Evolutionary conservation across 2,888 invertebrate genomes (phyloP).

Genomic region (Thelaira solivaga): DNA sequence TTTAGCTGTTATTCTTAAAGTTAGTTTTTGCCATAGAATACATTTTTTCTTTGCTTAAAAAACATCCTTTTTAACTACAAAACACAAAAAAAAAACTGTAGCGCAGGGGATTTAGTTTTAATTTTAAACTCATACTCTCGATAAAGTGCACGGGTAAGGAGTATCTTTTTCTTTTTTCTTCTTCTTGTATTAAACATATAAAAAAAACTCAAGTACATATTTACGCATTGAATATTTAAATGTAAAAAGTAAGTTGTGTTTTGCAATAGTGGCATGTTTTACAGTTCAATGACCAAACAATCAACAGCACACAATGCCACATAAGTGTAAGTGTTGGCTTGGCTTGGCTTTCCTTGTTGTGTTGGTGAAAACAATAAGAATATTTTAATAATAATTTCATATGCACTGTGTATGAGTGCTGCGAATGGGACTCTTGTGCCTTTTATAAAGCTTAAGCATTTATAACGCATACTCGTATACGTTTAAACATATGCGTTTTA

Average conservation of each 20-base stretch:
- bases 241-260: constrained; percentile 21
- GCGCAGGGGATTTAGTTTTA: constrained; percentile 45
- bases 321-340: constrained; percentile 47
- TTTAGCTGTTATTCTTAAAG: constrained; percentile 41
- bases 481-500: constrained; percentile 61
- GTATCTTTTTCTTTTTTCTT: constrained; percentile 32
- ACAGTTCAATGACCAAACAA: constrained; percentile 65
- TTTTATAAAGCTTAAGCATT: constrained; percentile 52
- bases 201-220: constrained; percentile 38
- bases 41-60: constrained; percentile 14
- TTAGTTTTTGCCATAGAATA: too few species aligned
- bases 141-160: constrained; percentile 3
- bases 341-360: constrained; percentile 26
- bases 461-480: too few species aligned
- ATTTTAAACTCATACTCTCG: constrained; percentile 26
- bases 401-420: constrained; percentile 27
- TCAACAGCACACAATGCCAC: constrained; percentile 46
- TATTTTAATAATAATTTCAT: constrained; percentile 41
- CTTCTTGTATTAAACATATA: too few species aligned
- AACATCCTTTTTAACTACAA: constrained; percentile 19
- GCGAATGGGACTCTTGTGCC: constrained; percentile 53
- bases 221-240: constrained; percentile 52
- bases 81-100: neutral
- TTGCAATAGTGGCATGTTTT: constrained; percentile 63
- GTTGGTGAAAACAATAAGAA: constrained; percentile 57